Conservation (phyloP, 2,888 invertebrate species). For the Philereme vetulata region DNA sequence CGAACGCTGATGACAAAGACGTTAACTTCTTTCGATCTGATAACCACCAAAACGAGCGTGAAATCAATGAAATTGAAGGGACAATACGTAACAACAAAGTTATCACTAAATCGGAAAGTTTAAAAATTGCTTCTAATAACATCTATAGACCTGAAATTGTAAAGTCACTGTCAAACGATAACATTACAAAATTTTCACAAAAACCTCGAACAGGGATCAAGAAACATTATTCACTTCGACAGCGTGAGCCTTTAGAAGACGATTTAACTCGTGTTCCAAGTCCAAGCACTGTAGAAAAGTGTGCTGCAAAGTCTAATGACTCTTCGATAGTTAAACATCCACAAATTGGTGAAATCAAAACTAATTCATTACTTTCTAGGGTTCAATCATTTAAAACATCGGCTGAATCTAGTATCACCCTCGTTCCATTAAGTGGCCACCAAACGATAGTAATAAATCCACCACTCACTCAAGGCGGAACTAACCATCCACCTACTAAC, state of each 20-base stretch:
- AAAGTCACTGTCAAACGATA: slow-evolving; percentile 73
- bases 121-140: slow-evolving; percentile 58
- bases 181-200: slow-evolving; percentile 57
- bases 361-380: slow-evolving; percentile 67
- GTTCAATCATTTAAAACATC: slow-evolving; percentile 78
- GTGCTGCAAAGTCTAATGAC: slow-evolving; percentile 46
- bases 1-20: slow-evolving; percentile 70
- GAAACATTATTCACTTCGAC: slow-evolving; percentile 79
- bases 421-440: slow-evolving; percentile 79
- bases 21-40: slow-evolving; percentile 61
- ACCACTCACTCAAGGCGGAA: slow-evolving; percentile 59
- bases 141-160: slow-evolving; percentile 59
- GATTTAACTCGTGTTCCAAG: slow-evolving; percentile 68
- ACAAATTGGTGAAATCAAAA: slow-evolving; percentile 57
- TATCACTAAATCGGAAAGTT: slow-evolving; percentile 74
- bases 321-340: slow-evolving; percentile 37
- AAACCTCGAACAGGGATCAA: slow-evolving; percentile 61
- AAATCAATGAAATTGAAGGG: slow-evolving; percentile 80
- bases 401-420: slow-evolving; percentile 74
- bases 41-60: slow-evolving; percentile 78
- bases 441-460: slow-evolving; percentile 82
- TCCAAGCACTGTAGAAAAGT: slow-evolving; percentile 64
- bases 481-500: slow-evolving; percentile 31
- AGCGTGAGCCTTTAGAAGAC: slow-evolving; percentile 73
- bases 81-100: slow-evolving; percentile 78